Evolutionary conservation across 2,797 vertebrate genomes (phyloP), one percentile per base, ranked within the genome.

Genomic region (Synanceia verrucosa): DNA sequence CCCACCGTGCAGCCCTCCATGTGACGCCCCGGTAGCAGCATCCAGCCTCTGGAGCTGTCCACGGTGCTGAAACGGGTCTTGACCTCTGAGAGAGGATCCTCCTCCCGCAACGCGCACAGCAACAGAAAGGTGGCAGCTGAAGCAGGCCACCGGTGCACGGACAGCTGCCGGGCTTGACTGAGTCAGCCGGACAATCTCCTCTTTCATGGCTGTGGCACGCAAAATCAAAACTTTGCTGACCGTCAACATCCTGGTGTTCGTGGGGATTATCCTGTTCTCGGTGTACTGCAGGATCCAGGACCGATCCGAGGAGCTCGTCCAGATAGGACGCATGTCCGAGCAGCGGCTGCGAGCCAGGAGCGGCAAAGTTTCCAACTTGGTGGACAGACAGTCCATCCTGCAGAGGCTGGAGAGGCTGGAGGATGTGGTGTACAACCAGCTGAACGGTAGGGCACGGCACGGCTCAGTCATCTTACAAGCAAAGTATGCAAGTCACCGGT

Each of bases 201-300:
- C 73, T 93, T 94, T 93, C 94, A 99, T 99, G 97, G 98, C 97
- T 94, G 95, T 97, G 94, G 97, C 97, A 95, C 95, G 97, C 91
- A 98, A 95, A 94, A 97, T 99, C 92, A 97, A 96, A 96, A 98
- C 97, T 96, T 95, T 99, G 95, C 96, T 99, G 95, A 98, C 97
- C 81, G 96, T 99, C 84, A 99, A 99, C 94, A 98, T 99, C 81
- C 86, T 98, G 78, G 97, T 97, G 84, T 98, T 99, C 59, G 96
- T 98, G 88, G 98, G 96, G 56, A 97, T 99, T 90, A 95, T 99
- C 86, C 92, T 99, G 81, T 99, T 99, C 93, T 99, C 97, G 31
- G 97, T 96, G 28, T 99, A 99, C 95, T 99, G 97, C 95, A 95
- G 97, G 92, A 96, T 99, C 87, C 96, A 97, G 90, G 96, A 96